Evolutionary conservation across 1,140 invertebrate species (phyloP).

Genomic region (Hylaeus anthracinus): DNA sequence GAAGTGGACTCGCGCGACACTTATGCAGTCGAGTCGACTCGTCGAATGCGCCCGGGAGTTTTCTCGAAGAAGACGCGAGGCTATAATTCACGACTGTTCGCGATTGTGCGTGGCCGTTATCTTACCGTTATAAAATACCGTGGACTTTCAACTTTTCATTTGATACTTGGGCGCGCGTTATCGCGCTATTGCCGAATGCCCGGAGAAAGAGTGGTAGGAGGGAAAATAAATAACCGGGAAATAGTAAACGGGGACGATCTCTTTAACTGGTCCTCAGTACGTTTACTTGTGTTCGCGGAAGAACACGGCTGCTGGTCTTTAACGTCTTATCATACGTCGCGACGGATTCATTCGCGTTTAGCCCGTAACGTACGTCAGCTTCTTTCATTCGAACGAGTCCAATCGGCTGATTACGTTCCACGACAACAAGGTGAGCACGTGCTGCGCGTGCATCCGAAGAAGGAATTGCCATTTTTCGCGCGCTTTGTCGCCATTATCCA

Average conservation of each 20-base stretch:
- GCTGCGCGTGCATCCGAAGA: not conserved
- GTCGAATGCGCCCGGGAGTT: not conserved
- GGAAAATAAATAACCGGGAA: slow-evolving; percentile 35
- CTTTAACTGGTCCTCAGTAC: slow-evolving; percentile 28
- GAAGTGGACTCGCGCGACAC: too few relatives aligned
- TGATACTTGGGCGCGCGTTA: not conserved
- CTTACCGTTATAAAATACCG: slow-evolving; percentile 11
- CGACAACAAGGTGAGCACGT: slow-evolving; percentile 18
- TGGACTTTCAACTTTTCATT: slow-evolving; percentile 45
- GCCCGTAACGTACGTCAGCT: not conserved
- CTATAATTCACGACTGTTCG: slow-evolving; percentile 1
- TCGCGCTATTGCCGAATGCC: not conserved
- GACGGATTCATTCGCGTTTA: slow-evolving; percentile 17
- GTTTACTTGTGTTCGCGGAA: not conserved
- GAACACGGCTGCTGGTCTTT: not conserved
- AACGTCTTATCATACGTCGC: not conserved
- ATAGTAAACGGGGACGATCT: slow-evolving; percentile 5
- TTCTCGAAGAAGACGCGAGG: not conserved
- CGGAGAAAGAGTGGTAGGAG: slow-evolving; percentile 4
- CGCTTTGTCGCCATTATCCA: too few relatives aligned
- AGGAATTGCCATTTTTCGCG: too few relatives aligned
- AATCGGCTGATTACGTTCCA: slow-evolving; percentile 5
- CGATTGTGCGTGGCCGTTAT: not conserved
- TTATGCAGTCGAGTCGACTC: not conserved
- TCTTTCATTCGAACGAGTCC: slow-evolving; percentile 1